These are phyloP conservation scores for Megamerina dolium DNA, from an alignment of 2,888 invertebrate species.

Conservation along the genomic window DNA sequence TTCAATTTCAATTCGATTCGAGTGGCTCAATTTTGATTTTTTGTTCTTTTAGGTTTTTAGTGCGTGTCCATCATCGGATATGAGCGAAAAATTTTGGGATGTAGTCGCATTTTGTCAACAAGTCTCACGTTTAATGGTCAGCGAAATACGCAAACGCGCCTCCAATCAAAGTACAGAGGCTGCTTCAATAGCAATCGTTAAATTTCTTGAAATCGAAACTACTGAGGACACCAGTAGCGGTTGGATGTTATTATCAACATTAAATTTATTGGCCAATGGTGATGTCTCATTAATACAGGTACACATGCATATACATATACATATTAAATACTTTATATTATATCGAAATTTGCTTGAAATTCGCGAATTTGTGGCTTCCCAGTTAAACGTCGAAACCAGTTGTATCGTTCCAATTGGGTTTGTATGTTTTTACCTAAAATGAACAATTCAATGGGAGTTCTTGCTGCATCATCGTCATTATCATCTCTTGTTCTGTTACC, in stretches of 20 bases:
- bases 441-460: slow-evolving; percentile 22
- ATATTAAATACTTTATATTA: background rate
- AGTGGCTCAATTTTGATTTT: slow-evolving; percentile 1
- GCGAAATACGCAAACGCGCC: slow-evolving; percentile 84
- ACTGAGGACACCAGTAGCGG: slow-evolving; percentile 93
- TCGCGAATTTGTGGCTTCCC: slow-evolving; percentile 1
- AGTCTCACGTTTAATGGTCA: slow-evolving; percentile 93
- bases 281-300: slow-evolving; percentile 86
- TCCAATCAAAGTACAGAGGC: slow-evolving; percentile 94
- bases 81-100: slow-evolving; percentile 97
- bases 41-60: slow-evolving; percentile 72
- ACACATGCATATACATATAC: slow-evolving; percentile 9
- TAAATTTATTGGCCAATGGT: slow-evolving; percentile 88
- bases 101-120: slow-evolving; percentile 90
- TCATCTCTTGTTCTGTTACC: slow-evolving; percentile 8
- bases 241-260: slow-evolving; percentile 88
- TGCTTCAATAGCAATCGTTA: slow-evolving; percentile 94
- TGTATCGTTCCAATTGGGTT: slow-evolving; percentile 13
- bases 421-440: slow-evolving; percentile 19
- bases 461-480: no score
- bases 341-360: background rate
- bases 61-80: slow-evolving; percentile 86
- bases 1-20: background rate
- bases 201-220: slow-evolving; percentile 92
- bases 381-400: slow-evolving; percentile 20